Percentiles rank a stretch among this genome's conserved stretches.
phyloP scores from a whole-genome alignment of 2,113 vertebrate genomes.

The Chlamydotis undulata region DNA sequence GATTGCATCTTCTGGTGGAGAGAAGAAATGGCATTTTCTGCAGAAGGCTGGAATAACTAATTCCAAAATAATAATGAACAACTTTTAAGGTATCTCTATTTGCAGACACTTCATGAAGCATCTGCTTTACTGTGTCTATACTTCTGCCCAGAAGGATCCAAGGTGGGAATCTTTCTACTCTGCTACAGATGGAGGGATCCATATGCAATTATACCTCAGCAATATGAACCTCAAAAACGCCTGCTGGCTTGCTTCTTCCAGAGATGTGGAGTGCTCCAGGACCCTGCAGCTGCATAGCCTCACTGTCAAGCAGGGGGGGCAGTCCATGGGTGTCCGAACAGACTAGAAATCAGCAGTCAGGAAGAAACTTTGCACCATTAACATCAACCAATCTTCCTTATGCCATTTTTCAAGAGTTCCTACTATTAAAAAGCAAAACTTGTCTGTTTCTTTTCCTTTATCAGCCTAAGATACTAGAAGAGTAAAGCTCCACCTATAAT shows the following conservation, averaged over 20 bases:
- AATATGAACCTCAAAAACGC: background rate
- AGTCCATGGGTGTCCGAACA: background rate
- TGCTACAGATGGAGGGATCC: background rate
- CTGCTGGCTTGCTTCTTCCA: background rate
- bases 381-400: background rate
- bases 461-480: background rate
- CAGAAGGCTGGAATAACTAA: background rate
- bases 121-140: background rate
- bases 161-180: background rate
- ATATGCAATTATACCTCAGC: background rate
- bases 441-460: background rate
- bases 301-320: background rate
- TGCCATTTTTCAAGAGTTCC: background rate
- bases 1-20: background rate
- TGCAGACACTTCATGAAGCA: background rate
- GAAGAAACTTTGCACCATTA: background rate
- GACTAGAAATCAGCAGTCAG: background rate
- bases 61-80: background rate
- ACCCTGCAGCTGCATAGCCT: background rate
- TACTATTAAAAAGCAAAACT: background rate
- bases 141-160: background rate
- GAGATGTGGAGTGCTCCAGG: background rate
- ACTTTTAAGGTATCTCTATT: background rate
- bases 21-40: background rate
- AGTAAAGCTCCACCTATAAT: background rate